These are phyloP conservation scores for Zosterops hypoxanthus DNA, from an alignment of 2,113 vertebrate genomes.

Conservation along the genomic window DNA sequence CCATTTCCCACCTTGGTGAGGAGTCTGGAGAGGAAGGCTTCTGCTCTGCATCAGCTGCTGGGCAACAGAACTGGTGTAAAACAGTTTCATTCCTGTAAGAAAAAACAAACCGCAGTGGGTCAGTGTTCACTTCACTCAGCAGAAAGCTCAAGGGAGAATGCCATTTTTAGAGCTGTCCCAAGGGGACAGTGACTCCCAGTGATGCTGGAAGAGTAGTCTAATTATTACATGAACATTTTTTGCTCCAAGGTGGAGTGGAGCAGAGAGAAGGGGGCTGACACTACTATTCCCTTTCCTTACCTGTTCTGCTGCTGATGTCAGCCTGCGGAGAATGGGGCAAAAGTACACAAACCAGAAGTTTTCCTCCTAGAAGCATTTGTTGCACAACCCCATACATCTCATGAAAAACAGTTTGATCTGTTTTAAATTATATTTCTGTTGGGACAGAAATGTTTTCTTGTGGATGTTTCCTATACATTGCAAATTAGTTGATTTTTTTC, in stretches of 20 bases:
- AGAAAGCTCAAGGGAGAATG: not conserved
- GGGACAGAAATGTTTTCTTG: not conserved
- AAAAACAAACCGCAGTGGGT: constrained; percentile 39
- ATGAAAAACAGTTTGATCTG: not conserved
- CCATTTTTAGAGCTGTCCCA: not conserved
- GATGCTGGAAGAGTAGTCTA: not conserved
- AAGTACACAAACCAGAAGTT: not conserved
- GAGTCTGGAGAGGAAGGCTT: constrained; percentile 78
- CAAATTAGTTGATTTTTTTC: not conserved
- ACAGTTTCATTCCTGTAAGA: constrained; percentile 92
- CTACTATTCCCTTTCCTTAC: not conserved
- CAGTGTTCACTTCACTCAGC: constrained; percentile 7
- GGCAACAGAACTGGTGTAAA: constrained; percentile 98
- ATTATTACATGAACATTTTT: not conserved
- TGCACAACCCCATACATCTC: not conserved
- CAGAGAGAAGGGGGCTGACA: not conserved
- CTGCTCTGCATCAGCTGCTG: constrained; percentile 90
- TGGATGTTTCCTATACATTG: not conserved
- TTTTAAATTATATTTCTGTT: not conserved
- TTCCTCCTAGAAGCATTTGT: not conserved
- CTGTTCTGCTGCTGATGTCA: not conserved
- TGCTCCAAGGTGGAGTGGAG: not conserved
- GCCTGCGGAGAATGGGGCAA: not conserved
- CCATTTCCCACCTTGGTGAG: constrained; percentile 73
- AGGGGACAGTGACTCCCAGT: not conserved